phyloP scores from a whole-genome alignment of 2,113 vertebrate genomes.

The Leucopternis melanops region DNA sequence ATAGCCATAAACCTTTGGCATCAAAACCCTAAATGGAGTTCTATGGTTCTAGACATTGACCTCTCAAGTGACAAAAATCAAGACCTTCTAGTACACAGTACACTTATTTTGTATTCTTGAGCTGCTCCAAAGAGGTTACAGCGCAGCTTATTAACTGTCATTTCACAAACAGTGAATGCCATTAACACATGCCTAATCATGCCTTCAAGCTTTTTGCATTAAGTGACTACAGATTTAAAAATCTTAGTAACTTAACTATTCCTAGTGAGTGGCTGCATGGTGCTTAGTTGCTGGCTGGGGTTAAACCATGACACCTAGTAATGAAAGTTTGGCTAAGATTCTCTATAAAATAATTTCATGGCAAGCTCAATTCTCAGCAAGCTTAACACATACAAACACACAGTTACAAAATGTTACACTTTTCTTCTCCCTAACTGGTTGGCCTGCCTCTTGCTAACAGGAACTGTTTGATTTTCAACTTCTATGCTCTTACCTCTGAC shows the following conservation, averaged over 20 bases:
- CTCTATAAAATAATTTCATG: background rate
- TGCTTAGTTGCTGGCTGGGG: too few relatives aligned
- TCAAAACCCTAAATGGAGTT: background rate
- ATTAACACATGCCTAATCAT: background rate
- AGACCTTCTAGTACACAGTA: background rate
- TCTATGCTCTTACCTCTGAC: background rate
- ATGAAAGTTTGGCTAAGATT: background rate
- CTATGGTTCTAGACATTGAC: background rate
- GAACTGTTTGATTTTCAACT: background rate
- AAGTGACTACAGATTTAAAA: background rate
- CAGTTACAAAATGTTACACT: background rate
- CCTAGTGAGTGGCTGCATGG: too few relatives aligned
- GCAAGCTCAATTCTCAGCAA: background rate
- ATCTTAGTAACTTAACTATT: background rate
- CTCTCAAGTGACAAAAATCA: background rate
- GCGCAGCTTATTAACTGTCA: background rate
- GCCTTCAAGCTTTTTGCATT: background rate
- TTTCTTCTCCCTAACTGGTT: background rate
- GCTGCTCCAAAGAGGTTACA: background rate
- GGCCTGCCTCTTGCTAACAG: background rate
- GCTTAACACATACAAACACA: background rate
- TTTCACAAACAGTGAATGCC: background rate
- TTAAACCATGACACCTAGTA: background rate
- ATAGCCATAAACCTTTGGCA: background rate
- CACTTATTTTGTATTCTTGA: background rate